Evolutionary conservation across 64 coral and sea anemone species (phyloP).

Genomic region (Stichodactyla mertensii): DNA sequence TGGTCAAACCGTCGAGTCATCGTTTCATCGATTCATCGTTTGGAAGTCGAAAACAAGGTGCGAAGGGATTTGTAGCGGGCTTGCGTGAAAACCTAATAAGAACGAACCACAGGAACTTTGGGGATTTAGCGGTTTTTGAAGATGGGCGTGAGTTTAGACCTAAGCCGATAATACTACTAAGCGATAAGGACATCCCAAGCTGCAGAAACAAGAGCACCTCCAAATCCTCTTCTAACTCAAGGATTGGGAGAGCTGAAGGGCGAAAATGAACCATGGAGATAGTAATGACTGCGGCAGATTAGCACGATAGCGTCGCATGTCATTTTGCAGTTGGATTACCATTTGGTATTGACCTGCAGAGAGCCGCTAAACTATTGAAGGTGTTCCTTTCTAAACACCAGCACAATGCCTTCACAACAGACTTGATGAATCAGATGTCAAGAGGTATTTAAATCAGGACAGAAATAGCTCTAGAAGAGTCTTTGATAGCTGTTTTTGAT

Average conservation of each 20-base stretch:
- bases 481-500: conserved; percentile 6
- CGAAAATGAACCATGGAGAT: background rate
- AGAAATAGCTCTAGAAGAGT: conserved; percentile 14
- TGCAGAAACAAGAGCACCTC: conserved; percentile 5
- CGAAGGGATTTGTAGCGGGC: background rate
- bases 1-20: background rate
- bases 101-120: background rate
- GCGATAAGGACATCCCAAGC: conserved; percentile 24
- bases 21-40: background rate
- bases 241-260: background rate
- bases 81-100: background rate
- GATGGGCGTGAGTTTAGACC: conserved; percentile 9
- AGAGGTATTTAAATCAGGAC: conserved; percentile 10
- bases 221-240: conserved; percentile 13
- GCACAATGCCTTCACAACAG: conserved; percentile 2
- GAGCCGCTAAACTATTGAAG: conserved; percentile 24
- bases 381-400: conserved; percentile 11
- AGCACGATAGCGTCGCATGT: conserved; percentile 4
- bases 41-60: background rate
- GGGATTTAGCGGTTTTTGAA: conserved; percentile 1
- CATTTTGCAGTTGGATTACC: conserved; percentile 12
- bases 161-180: conserved; percentile 26
- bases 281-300: conserved; percentile 9
- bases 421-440: background rate
- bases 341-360: conserved; percentile 19